Conservation (phyloP, 2,113 vertebrate genomes). For the Notothenia rossii region DNA sequence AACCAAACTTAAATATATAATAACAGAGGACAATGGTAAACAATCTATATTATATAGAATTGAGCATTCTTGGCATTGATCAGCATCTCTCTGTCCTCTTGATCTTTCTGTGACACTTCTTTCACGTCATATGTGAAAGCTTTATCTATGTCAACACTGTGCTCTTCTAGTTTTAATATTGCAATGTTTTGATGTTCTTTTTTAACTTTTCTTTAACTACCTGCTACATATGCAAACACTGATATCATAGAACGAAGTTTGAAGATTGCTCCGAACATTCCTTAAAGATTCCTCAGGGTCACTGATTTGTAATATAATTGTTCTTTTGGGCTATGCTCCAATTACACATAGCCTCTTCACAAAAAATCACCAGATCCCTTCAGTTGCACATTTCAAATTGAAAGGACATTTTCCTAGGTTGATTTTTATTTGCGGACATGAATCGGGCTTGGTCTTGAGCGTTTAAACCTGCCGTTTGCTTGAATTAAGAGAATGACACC, state of each 20-base stretch:
- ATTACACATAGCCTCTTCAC: not conserved
- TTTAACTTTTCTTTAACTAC: not conserved
- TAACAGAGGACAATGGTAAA: too few species aligned
- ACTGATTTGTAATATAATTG: constrained; percentile 9
- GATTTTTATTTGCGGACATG: not conserved
- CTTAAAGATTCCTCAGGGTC: constrained; percentile 29
- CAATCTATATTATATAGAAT: too few species aligned
- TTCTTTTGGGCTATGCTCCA: constrained; percentile 1
- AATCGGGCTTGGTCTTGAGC: constrained; percentile 7
- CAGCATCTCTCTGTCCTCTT: too few species aligned
- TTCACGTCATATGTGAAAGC: too few species aligned
- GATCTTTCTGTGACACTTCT: too few species aligned
- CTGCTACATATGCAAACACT: not conserved
- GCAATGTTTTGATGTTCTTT: not conserved
- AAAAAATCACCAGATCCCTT: not conserved
- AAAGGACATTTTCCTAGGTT: not conserved
- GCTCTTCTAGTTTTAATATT: not conserved
- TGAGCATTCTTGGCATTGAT: too few species aligned
- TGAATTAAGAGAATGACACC: constrained; percentile 6
- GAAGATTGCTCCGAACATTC: constrained; percentile 4
- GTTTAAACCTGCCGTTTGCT: not conserved
- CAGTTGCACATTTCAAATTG: not conserved
- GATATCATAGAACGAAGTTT: constrained; percentile 8
- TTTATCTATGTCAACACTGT: too few species aligned
- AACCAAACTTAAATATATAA: too few species aligned